Evolutionary conservation across 2,113 vertebrate genomes (phyloP).

Genomic region (Tetraodon nigroviridis): DNA sequence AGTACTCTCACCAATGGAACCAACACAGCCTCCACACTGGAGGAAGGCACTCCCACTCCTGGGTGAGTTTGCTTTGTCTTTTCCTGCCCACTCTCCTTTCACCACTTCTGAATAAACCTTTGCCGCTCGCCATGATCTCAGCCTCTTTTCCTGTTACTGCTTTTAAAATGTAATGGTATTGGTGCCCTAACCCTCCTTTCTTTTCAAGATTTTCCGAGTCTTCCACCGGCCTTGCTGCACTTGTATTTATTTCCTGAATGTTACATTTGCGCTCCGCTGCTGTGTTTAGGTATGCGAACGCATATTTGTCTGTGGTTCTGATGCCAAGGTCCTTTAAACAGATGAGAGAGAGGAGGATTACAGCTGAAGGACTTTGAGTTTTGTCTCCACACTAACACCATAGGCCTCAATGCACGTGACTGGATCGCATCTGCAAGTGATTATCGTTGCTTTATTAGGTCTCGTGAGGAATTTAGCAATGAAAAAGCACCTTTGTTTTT

Average conservation of each 20-base stretch:
- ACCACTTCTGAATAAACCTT: background rate
- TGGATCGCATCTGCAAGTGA: too few species aligned
- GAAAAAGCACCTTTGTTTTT: too few species aligned
- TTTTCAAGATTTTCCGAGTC: background rate
- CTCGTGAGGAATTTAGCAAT: too few species aligned
- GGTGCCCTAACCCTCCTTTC: too few species aligned
- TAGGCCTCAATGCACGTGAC: too few species aligned
- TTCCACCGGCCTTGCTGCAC: background rate
- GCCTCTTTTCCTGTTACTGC: background rate
- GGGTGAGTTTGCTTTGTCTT: conserved; percentile 50
- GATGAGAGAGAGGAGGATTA: background rate
- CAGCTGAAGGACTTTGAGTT: background rate
- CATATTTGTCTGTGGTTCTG: conserved; percentile 2
- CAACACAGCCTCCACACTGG: conserved; percentile 89
- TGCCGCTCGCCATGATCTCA: background rate
- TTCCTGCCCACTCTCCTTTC: background rate
- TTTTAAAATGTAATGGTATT: background rate
- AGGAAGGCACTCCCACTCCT: conserved; percentile 88
- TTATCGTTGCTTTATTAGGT: too few species aligned
- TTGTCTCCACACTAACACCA: too few species aligned
- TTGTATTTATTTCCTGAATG: conserved; percentile 23
- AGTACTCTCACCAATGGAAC: conserved; percentile 94
- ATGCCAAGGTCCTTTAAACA: background rate
- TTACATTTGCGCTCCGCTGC: conserved; percentile 18
- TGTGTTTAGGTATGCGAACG: conserved; percentile 20